phyloP scores from a whole-genome alignment of 1,140 invertebrate species.

The Ephestia elutella region DNA sequence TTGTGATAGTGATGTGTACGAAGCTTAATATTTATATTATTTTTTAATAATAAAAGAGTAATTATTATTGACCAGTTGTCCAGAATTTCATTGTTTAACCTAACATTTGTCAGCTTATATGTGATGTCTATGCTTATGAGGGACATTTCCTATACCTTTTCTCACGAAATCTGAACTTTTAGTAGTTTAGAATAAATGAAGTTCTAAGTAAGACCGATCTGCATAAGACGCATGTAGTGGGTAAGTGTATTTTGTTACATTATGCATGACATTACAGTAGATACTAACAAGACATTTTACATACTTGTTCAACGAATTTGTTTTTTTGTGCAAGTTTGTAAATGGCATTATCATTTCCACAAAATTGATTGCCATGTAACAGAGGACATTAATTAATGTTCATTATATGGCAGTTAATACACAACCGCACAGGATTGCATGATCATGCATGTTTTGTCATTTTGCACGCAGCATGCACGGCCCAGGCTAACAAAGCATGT shows the following conservation, averaged over 20 bases:
- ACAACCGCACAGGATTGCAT: neutral
- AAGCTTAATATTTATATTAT: slow-evolving; percentile 62
- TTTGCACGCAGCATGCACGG: neutral
- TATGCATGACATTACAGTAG: slow-evolving; percentile 5
- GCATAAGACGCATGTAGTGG: slow-evolving; percentile 6
- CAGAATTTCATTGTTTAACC: slow-evolving; percentile 63
- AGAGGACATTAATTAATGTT: neutral
- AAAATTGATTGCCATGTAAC: neutral
- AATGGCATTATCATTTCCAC: neutral
- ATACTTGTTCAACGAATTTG: neutral
- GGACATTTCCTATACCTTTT: neutral
- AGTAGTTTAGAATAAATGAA: neutral
- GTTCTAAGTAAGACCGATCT: neutral
- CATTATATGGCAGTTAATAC: neutral
- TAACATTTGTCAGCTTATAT: slow-evolving; percentile 33
- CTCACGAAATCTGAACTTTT: neutral
- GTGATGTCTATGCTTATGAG: slow-evolving; percentile 16
- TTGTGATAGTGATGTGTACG: slow-evolving; percentile 67
- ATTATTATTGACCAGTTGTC: slow-evolving; percentile 53
- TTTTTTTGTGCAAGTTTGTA: neutral
- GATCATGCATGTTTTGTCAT: neutral
- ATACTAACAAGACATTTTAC: neutral
- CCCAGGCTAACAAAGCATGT: neutral
- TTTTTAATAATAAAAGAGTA: slow-evolving; percentile 67
- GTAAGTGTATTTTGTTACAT: slow-evolving; percentile 9